Percentiles rank a stretch among this genome's conserved stretches.
Conservation (phyloP, 1,140 invertebrate species). For the Gryllus bimaculatus region DNA sequence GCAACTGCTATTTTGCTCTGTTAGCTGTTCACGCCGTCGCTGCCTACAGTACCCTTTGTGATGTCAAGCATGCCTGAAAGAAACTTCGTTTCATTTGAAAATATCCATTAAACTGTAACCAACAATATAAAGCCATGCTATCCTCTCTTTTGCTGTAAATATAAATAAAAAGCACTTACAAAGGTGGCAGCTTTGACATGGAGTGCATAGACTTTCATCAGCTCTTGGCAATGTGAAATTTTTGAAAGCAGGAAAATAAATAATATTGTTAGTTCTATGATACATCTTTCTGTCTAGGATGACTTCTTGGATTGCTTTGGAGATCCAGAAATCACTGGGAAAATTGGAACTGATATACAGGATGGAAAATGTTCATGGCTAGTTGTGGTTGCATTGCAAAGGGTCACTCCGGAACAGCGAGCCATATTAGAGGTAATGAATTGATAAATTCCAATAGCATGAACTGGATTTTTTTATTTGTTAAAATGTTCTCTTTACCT, state of each 20-base stretch:
- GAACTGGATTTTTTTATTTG: no score
- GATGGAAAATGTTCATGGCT: constrained; percentile 97
- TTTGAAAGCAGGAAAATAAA: neutral
- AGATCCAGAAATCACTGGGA: constrained; percentile 73
- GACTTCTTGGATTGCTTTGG: constrained; percentile 94
- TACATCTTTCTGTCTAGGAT: constrained; percentile 47
- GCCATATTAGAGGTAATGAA: constrained; percentile 53
- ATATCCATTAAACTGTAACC: no score
- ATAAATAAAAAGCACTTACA: no score
- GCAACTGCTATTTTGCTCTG: no score
- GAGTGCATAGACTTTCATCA: neutral
- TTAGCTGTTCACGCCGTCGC: no score
- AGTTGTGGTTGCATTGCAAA: constrained; percentile 76
- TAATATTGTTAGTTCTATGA: neutral
- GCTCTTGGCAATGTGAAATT: neutral
- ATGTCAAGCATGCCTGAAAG: no score
- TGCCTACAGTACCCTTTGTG: no score
- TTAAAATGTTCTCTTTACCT: no score
- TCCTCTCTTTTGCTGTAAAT: no score
- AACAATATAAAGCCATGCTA: no score
- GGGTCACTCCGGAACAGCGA: constrained; percentile 60
- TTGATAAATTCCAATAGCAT: no score
- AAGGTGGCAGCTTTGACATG: neutral
- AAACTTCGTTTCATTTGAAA: no score
- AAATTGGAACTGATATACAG: constrained; percentile 84